Evolutionary conservation across 2,113 vertebrate genomes (phyloP), one percentile per base, ranked within the genome.

Genomic region (Corvus hawaiiensis): DNA sequence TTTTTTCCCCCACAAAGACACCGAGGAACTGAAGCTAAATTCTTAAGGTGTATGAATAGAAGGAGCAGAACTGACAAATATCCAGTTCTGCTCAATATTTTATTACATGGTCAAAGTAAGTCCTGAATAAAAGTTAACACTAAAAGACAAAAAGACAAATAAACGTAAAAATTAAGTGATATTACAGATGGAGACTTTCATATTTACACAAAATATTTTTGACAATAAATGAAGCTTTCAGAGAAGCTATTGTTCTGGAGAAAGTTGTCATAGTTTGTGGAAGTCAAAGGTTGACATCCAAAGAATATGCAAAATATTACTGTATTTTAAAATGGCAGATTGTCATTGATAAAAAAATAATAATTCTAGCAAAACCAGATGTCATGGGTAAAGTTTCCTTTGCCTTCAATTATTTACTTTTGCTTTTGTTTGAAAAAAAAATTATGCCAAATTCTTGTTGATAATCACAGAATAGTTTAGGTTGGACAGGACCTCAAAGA

Each of bases 81-180:
- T 13, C 10, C 39, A 62, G 37, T 78, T 87, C 62, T 77, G 32
- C 35, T 90, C 54, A 87, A 9, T 43, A 83, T 73, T 87, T 90
- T 22, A 69, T 87, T 64, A 41, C 3, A 8, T 19, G 15, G 15
- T 20, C 35, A 93, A 94, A 91, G 64, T 56, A 93, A 93, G 62
- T 74, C 52, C 48, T 66, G 28, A 91, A 58, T 82, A 67, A 56
- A 77, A 76, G 13, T 59, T 79, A 76, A 48, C 33, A 76, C 13
- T 41, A 33, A 79, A 80, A 84, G 35, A 64, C n/a, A 43, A 26
- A 80, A 92, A 84, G 26, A 37, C 81, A 96, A 94, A 55, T 37
- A 83, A 86, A 59, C 27, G 32, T 43, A 23, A 89, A 49, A 86
- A 37, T 37, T 32, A 54, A 66, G 16, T 11, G 11, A 81, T 78